Evolutionary conservation across 92 coral and sea anemone species (phyloP), one percentile per base, ranked within the genome.

Genomic region (Actinostola sp.): DNA sequence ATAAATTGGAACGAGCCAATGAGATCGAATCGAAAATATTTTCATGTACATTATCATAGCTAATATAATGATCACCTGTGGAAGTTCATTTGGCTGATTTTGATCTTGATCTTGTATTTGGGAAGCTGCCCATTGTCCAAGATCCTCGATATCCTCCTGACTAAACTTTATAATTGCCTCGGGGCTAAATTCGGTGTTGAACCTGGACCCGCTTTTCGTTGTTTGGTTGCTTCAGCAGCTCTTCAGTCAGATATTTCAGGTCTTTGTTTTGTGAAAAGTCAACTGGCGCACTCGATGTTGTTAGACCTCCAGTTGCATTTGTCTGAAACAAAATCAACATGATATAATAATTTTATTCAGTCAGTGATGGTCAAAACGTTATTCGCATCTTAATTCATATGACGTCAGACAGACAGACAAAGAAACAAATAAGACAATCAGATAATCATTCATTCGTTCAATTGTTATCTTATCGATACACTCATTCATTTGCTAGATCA

Each of bases 161-260:
- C 23, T 59, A 49, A 75, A 75, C 59, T 33, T 46, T 49, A 75
- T 62, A 17, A 75, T 34, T 8, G 36, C 44, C 58, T 49, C 34
- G 5, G 72, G 72, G n/a, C 26, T 50, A 51, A 48, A 63, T 49
- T 61, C 36, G 17, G 80, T 75, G 72, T 75, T 75, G 19, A 75
- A 11, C 63, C 30, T 62, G 53, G 72, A 75, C 46, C 27, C 60
- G 80, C 17, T 62, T 23, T 12, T 75, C 72, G 24, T 7, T 26
- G 26, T 33, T 39, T 2, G 57, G 56, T 21, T 7, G 55, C 31
- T 49, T 63, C 17, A 35, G 23, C 6, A 75, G 69, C 39, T 63
- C 80, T 13, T 72, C 32, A 24, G 63, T 26, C 29, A 75, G 51
- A 33, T 75, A 75, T 30, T 19, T 75, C 29, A 75, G 53, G 32